These are phyloP conservation scores for Drosophila erecta DNA, from an alignment of 1,140 invertebrate genomes.

Conservation along the genomic window DNA sequence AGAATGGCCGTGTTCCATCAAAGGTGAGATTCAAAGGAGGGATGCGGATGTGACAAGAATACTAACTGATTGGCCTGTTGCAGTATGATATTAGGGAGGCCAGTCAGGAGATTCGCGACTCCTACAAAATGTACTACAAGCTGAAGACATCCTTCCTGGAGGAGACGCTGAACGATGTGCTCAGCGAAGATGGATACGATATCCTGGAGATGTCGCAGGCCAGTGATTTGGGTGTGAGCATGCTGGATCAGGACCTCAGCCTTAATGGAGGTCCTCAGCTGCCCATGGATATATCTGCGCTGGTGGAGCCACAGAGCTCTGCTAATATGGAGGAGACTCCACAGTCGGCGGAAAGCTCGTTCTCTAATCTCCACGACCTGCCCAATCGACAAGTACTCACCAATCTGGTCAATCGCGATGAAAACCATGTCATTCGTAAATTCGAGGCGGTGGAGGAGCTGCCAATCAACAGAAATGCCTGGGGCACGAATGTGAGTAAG, in stretches of 20 bases:
- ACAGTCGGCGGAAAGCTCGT: not conserved
- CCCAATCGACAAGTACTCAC: constrained; percentile 42
- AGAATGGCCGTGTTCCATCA: constrained; percentile 88
- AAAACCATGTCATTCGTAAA: constrained; percentile 67
- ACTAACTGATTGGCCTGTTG: not conserved
- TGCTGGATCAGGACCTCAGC: constrained; percentile 26
- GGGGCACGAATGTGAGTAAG: constrained; percentile 87
- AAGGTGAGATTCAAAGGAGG: constrained; percentile 88
- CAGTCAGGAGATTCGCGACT: constrained; percentile 88
- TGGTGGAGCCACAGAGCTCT: constrained; percentile 53
- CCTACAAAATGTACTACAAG: constrained; percentile 93
- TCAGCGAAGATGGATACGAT: constrained; percentile 82
- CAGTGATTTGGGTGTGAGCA: constrained; percentile 57
- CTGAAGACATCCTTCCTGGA: constrained; percentile 90
- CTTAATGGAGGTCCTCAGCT: constrained; percentile 62
- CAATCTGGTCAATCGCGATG: constrained; percentile 62
- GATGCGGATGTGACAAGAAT: not conserved
- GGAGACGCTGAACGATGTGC: constrained; percentile 87
- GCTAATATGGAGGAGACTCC: constrained; percentile 38
- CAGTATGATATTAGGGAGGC: constrained; percentile 92
- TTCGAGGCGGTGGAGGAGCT: constrained; percentile 64
- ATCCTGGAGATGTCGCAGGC: constrained; percentile 82
- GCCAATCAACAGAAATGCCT: constrained; percentile 85
- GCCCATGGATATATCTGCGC: constrained; percentile 56
- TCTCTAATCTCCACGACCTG: constrained; percentile 37